Evolutionary conservation across 2,113 vertebrate genomes (phyloP).

Genomic region (Anser cygnoides): DNA sequence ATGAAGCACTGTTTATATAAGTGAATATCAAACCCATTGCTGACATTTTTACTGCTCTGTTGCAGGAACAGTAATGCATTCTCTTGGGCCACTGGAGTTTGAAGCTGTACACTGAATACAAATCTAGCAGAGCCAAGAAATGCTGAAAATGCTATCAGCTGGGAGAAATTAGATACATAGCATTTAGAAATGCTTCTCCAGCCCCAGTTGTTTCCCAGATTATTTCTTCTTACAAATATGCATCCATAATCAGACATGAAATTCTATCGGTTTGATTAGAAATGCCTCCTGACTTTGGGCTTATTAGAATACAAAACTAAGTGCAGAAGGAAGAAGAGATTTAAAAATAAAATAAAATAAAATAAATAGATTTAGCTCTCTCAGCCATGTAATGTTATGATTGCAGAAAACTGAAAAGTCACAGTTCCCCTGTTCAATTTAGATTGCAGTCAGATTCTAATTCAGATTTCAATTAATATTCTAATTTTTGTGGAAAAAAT

Average conservation of each 20-base stretch:
- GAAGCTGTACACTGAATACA: neutral
- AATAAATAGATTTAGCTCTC: conserved; percentile 3
- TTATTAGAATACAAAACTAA: conserved; percentile 39
- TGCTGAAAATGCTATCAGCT: conserved; percentile 6
- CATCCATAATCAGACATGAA: conserved; percentile 22
- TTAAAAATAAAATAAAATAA: neutral
- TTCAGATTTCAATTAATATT: conserved; percentile 70
- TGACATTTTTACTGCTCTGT: neutral
- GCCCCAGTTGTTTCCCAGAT: conserved; percentile 11
- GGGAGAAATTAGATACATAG: conserved; percentile 10
- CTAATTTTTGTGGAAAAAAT: conserved; percentile 14
- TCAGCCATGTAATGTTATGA: conserved; percentile 50
- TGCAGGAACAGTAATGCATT: neutral
- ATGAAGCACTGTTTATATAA: accelerated
- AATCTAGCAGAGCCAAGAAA: conserved; percentile 10
- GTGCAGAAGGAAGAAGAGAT: conserved; percentile 31
- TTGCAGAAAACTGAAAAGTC: conserved; percentile 41
- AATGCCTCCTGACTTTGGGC: conserved; percentile 14
- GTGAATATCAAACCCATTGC: neutral
- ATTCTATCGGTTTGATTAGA: conserved; percentile 24
- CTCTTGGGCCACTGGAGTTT: neutral
- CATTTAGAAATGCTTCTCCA: conserved; percentile 27
- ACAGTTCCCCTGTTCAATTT: conserved; percentile 49
- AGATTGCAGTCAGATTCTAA: conserved; percentile 72
- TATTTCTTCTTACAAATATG: conserved; percentile 46